Evolutionary conservation across 2,797 vertebrate species (phyloP).

Genomic region (Sphaeramia orbicularis): DNA sequence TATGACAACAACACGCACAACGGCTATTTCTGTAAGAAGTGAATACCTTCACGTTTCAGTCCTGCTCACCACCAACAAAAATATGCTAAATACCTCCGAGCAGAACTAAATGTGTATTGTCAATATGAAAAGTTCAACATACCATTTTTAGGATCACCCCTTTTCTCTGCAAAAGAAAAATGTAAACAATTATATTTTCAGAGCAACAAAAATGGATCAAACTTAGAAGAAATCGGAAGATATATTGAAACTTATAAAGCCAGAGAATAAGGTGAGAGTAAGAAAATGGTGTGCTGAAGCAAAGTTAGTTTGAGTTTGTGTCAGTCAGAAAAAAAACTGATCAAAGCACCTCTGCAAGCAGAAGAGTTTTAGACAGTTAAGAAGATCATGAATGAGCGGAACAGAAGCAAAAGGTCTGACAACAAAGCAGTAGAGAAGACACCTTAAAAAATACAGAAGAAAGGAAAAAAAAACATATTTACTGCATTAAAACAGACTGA

Average conservation of each 20-base stretch:
- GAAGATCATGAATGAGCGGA: no score
- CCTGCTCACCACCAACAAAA: neutral
- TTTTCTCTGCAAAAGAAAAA: slow-evolving; percentile 92
- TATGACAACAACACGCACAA: neutral
- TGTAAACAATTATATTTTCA: slow-evolving; percentile 67
- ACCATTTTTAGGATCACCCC: slow-evolving; percentile 92
- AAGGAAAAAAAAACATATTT: neutral
- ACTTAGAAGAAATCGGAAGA: neutral
- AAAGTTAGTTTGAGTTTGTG: slow-evolving; percentile 23
- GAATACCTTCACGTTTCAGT: neutral
- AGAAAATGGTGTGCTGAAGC: slow-evolving; percentile 10
- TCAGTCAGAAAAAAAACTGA: neutral
- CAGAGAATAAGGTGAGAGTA: slow-evolving; percentile 13
- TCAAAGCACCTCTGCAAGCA: no score
- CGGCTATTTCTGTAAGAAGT: neutral
- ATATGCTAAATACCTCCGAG: neutral
- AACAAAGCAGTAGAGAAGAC: no score
- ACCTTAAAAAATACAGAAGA: no score
- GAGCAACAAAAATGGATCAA: neutral
- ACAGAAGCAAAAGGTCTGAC: no score
- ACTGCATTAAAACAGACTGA: slow-evolving; percentile 7
- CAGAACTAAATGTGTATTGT: slow-evolving; percentile 19
- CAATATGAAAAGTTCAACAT: slow-evolving; percentile 71
- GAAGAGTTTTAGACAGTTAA: no score
- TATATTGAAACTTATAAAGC: neutral